A percentile compares a stretch with the other conserved stretches of the same genome.
Evolutionary conservation across 2,113 vertebrate species (phyloP).

Genomic region (Poicephalus meyeri): DNA sequence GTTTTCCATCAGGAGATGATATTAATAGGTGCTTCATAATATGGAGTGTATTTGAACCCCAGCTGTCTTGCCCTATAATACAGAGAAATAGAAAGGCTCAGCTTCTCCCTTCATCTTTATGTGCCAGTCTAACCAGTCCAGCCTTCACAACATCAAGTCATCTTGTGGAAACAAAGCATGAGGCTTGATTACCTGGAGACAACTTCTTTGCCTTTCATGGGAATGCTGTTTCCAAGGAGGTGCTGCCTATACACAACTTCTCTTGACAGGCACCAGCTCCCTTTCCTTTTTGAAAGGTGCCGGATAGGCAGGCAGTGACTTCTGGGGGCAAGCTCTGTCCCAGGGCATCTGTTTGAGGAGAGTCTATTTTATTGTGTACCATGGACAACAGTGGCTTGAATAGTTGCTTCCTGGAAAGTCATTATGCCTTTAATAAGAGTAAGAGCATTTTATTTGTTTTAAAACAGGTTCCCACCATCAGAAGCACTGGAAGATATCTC

Average conservation of each 20-base stretch:
- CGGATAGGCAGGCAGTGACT: not conserved
- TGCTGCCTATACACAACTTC: not conserved
- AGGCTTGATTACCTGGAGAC: not conserved
- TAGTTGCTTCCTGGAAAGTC: not conserved
- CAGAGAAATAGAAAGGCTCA: not conserved
- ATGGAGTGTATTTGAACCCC: conserved; percentile 6
- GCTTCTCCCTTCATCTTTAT: not conserved
- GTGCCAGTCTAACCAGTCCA: not conserved
- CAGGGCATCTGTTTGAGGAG: not conserved
- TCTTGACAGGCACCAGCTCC: not conserved
- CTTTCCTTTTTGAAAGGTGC: not conserved
- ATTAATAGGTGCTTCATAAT: conserved; percentile 50
- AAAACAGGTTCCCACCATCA: not conserved
- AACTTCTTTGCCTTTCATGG: not conserved
- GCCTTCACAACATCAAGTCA: not conserved
- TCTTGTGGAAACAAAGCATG: not conserved
- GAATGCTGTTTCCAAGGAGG: not conserved
- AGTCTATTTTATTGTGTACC: not conserved
- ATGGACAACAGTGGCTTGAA: not conserved
- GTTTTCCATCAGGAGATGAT: conserved; percentile 13
- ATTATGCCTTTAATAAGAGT: not conserved
- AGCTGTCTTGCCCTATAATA: conserved; percentile 23
- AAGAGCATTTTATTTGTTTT: not conserved
- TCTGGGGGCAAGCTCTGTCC: not conserved
- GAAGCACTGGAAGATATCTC: not conserved